A percentile compares a stretch with the other conserved stretches of the same genome.
Evolutionary conservation across 2,888 invertebrate genomes (phyloP).

Genomic region (Thecophora atra): DNA sequence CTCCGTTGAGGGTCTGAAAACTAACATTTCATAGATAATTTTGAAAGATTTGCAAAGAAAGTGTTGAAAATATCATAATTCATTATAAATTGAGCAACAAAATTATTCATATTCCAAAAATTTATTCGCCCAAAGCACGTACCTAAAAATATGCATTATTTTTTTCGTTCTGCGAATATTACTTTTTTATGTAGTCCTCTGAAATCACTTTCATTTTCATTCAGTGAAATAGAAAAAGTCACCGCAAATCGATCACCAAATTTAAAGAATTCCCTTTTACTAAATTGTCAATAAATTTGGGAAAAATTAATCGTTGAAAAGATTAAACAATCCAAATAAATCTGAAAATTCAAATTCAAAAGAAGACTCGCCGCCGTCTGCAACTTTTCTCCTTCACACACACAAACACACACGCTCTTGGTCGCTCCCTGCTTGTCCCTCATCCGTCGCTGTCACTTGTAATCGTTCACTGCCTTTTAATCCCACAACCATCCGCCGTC

Average conservation of each 20-base stretch:
- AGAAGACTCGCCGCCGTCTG: not conserved
- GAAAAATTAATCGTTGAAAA: not conserved
- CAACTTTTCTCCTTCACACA: not conserved
- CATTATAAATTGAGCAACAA: too few species aligned
- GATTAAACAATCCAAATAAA: not conserved
- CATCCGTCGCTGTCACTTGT: not conserved
- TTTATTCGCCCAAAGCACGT: too few species aligned
- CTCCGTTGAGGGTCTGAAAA: too few species aligned
- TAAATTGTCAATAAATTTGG: not conserved
- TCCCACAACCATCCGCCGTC: conserved; percentile 2
- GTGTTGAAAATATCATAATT: too few species aligned
- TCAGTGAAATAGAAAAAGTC: conserved; percentile 13
- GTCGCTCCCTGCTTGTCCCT: not conserved
- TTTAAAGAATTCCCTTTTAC: not conserved
- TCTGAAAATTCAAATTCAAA: not conserved
- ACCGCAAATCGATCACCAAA: not conserved
- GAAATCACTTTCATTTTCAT: conserved; percentile 3
- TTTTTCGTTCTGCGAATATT: not conserved
- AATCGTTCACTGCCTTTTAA: not conserved
- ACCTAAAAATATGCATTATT: conserved; percentile 28
- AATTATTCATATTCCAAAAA: too few species aligned
- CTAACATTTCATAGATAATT: too few species aligned
- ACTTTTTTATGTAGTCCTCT: not conserved
- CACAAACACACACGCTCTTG: too few species aligned
- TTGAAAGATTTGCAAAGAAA: too few species aligned